These are phyloP conservation scores for Brotogeris chrysoptera DNA, from an alignment of 2,797 vertebrate genomes.

Conservation along the genomic window DNA sequence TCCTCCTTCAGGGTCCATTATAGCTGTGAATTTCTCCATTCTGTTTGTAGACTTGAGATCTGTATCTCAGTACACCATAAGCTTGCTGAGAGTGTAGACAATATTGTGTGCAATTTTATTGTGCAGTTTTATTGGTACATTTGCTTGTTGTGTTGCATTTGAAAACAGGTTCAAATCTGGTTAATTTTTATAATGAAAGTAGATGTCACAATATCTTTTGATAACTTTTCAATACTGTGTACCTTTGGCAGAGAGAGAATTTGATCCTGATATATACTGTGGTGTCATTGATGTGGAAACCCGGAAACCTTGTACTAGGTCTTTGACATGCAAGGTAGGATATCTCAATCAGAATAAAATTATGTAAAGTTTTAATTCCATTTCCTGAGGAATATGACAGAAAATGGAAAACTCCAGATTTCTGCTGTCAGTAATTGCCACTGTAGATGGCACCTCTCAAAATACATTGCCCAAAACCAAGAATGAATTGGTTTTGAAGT, in stretches of 20 bases:
- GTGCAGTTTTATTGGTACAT: not conserved
- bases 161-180: not conserved
- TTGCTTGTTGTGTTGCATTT: not conserved
- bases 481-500: not conserved
- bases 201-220: not conserved
- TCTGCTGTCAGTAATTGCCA: not conserved
- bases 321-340: constrained; percentile 98
- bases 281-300: constrained; percentile 94
- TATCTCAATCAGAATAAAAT: not conserved
- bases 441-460: not conserved
- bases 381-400: not conserved
- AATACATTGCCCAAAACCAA: not conserved
- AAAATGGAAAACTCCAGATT: not conserved
- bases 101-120: not conserved
- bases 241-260: constrained; percentile 90
- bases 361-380: not conserved
- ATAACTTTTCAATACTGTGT: not conserved
- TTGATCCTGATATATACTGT: constrained; percentile 98
- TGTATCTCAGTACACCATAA: not conserved
- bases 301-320: constrained; percentile 98
- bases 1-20: not conserved
- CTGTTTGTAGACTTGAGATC: not conserved
- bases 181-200: not conserved
- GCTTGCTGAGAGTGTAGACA: not conserved
- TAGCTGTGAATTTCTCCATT: not conserved